phyloP scores from a whole-genome alignment of 2,797 vertebrate genomes.

The Scolopax rusticola region DNA sequence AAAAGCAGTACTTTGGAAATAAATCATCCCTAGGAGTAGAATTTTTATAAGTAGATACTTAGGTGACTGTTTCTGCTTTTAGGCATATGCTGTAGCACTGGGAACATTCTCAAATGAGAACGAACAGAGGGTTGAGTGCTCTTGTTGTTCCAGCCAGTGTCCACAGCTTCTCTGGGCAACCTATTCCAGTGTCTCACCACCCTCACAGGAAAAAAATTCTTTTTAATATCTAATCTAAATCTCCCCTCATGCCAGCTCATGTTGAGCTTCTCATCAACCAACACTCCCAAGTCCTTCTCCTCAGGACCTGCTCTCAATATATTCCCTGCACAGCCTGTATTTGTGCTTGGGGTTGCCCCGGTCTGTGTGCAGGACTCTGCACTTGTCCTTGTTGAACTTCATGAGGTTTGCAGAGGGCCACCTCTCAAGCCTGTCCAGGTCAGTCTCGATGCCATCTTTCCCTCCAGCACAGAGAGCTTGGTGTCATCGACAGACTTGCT shows the following conservation, averaged over 20 bases:
- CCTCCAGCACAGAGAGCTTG: background rate
- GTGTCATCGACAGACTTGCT: background rate
- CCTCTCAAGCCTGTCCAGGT: background rate
- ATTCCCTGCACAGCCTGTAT: background rate
- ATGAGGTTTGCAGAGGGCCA: background rate
- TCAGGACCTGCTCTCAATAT: background rate
- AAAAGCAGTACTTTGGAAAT: background rate
- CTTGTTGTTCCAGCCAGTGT: background rate
- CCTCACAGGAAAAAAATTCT: background rate
- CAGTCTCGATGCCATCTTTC: background rate
- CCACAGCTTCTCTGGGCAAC: background rate
- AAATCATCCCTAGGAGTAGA: accelerated
- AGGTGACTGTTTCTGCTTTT: background rate
- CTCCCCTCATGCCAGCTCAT: background rate
- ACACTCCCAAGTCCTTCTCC: background rate
- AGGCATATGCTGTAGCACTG: background rate
- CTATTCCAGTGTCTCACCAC: background rate
- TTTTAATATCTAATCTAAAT: background rate
- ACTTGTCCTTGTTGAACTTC: background rate
- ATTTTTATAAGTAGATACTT: background rate
- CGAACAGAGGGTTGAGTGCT: background rate
- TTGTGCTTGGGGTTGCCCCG: background rate
- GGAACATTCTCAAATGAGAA: background rate
- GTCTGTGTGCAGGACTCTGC: background rate
- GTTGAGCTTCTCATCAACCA: background rate